Conservation (phyloP, 2,888 invertebrate species). For the Ypsolopha scabrella region DNA sequence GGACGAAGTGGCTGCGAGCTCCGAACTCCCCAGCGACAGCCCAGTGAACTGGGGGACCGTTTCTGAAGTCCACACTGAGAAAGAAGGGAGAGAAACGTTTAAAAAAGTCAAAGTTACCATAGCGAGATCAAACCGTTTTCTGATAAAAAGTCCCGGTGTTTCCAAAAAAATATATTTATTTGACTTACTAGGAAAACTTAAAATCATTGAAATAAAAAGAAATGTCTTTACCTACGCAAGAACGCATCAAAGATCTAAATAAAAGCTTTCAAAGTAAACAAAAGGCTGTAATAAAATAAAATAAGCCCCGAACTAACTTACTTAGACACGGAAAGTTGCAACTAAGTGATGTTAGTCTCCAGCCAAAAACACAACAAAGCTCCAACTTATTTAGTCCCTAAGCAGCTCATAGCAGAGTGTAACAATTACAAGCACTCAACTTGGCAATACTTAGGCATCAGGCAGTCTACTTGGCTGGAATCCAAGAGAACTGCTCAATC, state of each 20-base stretch:
- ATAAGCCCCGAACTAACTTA: not conserved
- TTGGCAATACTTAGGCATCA: not conserved
- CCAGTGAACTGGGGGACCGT: conserved; percentile 80
- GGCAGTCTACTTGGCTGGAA: not conserved
- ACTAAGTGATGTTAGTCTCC: not conserved
- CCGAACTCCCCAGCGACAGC: conserved; percentile 84
- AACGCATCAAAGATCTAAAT: not conserved
- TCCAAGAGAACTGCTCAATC: not conserved
- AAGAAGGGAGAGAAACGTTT: conserved; percentile 13
- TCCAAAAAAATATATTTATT: no score
- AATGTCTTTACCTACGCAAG: not conserved
- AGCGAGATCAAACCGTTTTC: no score
- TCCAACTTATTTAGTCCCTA: not conserved
- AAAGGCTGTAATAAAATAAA: not conserved
- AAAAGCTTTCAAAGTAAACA: no score
- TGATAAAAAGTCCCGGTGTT: no score
- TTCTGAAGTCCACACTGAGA: conserved; percentile 82
- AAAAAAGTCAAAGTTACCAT: not conserved
- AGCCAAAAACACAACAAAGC: not conserved
- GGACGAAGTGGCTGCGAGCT: conserved; percentile 79
- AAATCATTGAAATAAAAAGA: no score
- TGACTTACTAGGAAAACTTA: no score
- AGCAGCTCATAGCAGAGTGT: not conserved
- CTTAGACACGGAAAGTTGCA: not conserved
- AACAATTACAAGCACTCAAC: not conserved